Base-by-base conservation (phyloP, 2,888 invertebrate species). In the Sceliomorpha sp. region DNA sequence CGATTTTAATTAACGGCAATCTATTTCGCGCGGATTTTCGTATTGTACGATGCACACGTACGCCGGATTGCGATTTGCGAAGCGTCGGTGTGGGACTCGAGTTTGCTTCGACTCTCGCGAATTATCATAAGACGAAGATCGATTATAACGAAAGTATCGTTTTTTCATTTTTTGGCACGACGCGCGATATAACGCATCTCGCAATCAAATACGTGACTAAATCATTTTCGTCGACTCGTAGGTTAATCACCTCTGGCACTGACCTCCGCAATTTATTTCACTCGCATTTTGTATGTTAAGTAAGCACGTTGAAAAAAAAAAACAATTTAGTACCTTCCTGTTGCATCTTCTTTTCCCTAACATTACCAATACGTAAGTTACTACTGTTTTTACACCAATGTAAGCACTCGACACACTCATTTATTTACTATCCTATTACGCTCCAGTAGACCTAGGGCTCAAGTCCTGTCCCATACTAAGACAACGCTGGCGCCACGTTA, bases 91-190 rank as follows among this genome's bases (percentile, higher is more conserved):
- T n/a, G n/a, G n/a, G n/a, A n/a, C n/a, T n/a, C n/a, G n/a, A n/a
- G n/a, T n/a, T n/a, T n/a, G n/a, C n/a, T n/a, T n/a, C n/a, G n/a
- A n/a, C n/a, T n/a, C n/a, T n/a, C n/a, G n/a, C n/a, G n/a, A n/a
- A n/a, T n/a, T n/a, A n/a, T n/a, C n/a, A n/a, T n/a, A n/a, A n/a
- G n/a, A n/a, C 20, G 20, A 20, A 20, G 53, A 55, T 55, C 44
- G 34, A 55, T 55, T 40, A 42, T 44, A 55, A 42, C 34, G 42
- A 55, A 55, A 55, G 42, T 44, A 53, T 13, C n/a, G 34, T 12
- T 55, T 15, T 7, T 10, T 13, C n/a, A 34, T 12, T 55, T 15
- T 7, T 10, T 47, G 47, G 34, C 47, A 47, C 47, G 24, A 47
- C 32, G 32, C 24, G 24, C n/a, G 13, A 20, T n/a, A n/a, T 32